Percentiles rank a stretch among this genome's conserved stretches.
phyloP scores from a whole-genome alignment of 2,888 invertebrate genomes.

The Octodonta nipae region DNA sequence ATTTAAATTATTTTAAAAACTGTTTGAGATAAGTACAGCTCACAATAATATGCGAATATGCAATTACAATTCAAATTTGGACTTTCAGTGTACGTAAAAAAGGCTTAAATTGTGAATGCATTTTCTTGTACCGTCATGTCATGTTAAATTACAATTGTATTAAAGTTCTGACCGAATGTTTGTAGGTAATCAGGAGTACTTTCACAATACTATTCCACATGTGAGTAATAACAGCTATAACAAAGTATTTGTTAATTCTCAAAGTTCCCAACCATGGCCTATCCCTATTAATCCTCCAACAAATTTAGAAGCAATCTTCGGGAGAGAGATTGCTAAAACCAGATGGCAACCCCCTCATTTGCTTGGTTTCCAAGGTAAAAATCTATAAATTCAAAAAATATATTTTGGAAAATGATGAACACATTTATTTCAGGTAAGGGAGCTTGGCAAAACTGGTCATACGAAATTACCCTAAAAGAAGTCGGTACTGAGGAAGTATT shows the following conservation, averaged over 20 bases:
- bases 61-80: too few species aligned
- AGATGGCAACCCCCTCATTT: slow-evolving; percentile 72
- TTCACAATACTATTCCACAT: slow-evolving; percentile 60
- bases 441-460: slow-evolving; percentile 64
- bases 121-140: too few species aligned
- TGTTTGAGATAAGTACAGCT: too few species aligned
- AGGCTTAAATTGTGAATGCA: too few species aligned
- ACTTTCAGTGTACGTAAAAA: too few species aligned
- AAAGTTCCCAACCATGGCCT: slow-evolving; percentile 64
- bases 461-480: slow-evolving; percentile 57
- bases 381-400: neutral
- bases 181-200: slow-evolving; percentile 46
- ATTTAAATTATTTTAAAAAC: too few species aligned
- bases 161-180: neutral
- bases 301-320: slow-evolving; percentile 69
- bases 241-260: slow-evolving; percentile 42
- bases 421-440: slow-evolving; percentile 39
- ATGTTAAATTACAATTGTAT: too few species aligned
- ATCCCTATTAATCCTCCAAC: slow-evolving; percentile 68
- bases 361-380: slow-evolving; percentile 54
- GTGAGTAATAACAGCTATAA: slow-evolving; percentile 29
- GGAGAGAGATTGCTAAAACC: slow-evolving; percentile 59
- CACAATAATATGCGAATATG: too few species aligned
- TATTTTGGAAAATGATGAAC: neutral
- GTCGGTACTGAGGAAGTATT: slow-evolving; percentile 33